phyloP scores from a whole-genome alignment of 92 coral and sea anemone species.

The Desmophyllum pertusum region DNA sequence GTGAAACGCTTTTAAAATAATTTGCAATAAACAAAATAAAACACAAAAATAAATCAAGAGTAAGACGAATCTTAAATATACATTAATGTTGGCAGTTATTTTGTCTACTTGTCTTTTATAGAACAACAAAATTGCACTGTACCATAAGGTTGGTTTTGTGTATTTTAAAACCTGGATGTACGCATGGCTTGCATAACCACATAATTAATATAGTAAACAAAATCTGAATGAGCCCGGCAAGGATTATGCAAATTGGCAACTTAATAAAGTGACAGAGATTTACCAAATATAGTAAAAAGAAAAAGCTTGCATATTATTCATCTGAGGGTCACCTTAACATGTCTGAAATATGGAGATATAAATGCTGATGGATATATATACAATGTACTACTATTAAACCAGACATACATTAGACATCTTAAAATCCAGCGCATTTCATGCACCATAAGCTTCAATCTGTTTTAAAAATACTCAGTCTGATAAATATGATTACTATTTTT shows the following conservation, averaged over 20 bases:
- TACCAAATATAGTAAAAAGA: neutral
- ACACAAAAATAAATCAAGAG: neutral
- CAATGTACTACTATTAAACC: neutral
- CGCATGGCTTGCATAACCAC: neutral
- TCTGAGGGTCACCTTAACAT: neutral
- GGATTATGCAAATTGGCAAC: slow-evolving; percentile 7
- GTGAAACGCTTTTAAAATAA: neutral
- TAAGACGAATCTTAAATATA: neutral
- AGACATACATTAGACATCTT: neutral
- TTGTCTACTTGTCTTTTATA: neutral
- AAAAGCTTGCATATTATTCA: neutral
- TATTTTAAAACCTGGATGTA: neutral
- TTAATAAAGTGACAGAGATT: neutral
- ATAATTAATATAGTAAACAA: neutral
- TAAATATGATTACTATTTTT: neutral
- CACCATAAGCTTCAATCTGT: neutral
- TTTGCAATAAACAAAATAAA: neutral
- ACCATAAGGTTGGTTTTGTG: neutral
- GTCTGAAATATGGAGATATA: neutral
- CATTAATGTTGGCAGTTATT: neutral
- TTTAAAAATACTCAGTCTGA: neutral
- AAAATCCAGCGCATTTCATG: neutral
- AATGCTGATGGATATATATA: too few species aligned
- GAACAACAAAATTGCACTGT: neutral
- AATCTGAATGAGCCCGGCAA: neutral